Conservation (phyloP, 2,113 vertebrate genomes). For the Siniperca chuatsi region DNA sequence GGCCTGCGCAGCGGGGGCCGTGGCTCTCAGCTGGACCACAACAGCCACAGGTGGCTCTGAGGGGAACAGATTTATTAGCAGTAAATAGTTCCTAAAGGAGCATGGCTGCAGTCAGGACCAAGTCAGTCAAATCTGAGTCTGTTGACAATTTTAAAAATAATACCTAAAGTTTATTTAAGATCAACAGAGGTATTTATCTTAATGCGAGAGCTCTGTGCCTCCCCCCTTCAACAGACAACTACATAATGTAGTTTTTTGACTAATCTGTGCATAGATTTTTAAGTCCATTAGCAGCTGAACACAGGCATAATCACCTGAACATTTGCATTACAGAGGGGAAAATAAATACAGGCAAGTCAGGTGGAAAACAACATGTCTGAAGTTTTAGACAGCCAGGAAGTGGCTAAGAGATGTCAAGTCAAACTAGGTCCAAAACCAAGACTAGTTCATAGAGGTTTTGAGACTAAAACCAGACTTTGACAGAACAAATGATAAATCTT, state of each 20-base stretch:
- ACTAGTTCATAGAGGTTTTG: background rate
- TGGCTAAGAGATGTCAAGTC: background rate
- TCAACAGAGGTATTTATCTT: background rate
- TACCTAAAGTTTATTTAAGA: background rate
- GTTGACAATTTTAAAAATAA: background rate
- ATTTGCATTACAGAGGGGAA: background rate
- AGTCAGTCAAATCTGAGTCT: background rate
- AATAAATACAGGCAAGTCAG: background rate
- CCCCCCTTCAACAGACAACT: background rate
- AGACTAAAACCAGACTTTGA: background rate
- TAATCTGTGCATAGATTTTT: background rate
- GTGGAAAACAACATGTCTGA: background rate
- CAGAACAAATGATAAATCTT: background rate
- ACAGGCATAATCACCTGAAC: background rate
- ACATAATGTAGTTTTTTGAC: background rate
- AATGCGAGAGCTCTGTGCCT: background rate
- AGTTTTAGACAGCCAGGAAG: background rate
- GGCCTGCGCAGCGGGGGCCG: background rate
- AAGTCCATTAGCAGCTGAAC: background rate
- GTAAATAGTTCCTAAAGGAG: background rate
- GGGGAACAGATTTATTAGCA: slow-evolving; percentile 10
- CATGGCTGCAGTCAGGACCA: background rate
- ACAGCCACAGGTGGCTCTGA: slow-evolving; percentile 27
- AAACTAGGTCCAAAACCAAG: background rate
- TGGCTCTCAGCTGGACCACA: slow-evolving; percentile 3